Percentiles rank a stretch among this genome's conserved stretches.
These are phyloP conservation scores for Meloe dianella DNA, from an alignment of 2,888 invertebrate species.

Conservation along the genomic window DNA sequence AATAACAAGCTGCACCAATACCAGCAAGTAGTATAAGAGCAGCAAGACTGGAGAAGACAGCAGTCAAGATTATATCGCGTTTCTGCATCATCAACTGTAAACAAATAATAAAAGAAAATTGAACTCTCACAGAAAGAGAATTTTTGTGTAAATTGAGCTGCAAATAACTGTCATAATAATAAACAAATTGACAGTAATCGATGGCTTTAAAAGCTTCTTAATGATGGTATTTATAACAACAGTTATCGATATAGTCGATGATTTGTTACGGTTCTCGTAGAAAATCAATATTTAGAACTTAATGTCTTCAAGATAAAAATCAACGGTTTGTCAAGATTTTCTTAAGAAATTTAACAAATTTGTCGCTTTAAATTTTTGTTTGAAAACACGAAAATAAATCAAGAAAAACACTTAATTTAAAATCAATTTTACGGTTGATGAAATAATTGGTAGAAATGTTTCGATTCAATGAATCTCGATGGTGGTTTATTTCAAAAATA, in stretches of 20 bases:
- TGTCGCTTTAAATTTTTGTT: not conserved
- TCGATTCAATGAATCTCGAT: not conserved
- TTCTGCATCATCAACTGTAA: slow-evolving; percentile 72
- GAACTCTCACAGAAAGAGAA: not conserved
- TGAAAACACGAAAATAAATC: not conserved
- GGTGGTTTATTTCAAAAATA: not conserved
- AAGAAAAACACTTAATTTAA: not conserved
- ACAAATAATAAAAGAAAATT: slow-evolving; percentile 28
- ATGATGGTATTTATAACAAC: not conserved
- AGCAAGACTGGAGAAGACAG: slow-evolving; percentile 69
- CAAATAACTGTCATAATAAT: not conserved
- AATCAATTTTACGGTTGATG: slow-evolving; percentile 8
- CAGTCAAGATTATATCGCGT: slow-evolving; percentile 69
- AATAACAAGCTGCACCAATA: slow-evolving; percentile 65
- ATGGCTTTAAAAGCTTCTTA: not conserved
- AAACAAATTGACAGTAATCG: not conserved
- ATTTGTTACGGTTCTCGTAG: not conserved
- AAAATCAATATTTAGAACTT: not conserved
- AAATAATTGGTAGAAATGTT: not conserved
- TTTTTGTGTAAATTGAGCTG: not conserved
- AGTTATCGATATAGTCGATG: too few relatives aligned
- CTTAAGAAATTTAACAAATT: not conserved
- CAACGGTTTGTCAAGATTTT: not conserved
- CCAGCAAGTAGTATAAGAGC: slow-evolving; percentile 66
- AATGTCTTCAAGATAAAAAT: not conserved